Base-by-base conservation (phyloP, 2,797 vertebrate species). In the Simalia tracyae region DNA sequence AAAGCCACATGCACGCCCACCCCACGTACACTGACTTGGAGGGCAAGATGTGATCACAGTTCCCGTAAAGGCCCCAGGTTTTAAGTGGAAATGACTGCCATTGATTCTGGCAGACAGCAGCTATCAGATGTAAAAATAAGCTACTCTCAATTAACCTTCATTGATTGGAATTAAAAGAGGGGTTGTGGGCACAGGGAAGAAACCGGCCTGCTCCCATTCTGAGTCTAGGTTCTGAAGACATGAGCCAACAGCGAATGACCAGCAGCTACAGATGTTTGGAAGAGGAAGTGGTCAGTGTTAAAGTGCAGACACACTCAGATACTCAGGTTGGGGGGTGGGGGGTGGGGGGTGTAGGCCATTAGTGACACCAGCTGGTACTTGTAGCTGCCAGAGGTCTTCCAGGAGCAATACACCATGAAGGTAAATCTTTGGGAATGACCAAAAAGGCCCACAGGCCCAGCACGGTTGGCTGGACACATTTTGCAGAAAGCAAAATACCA, bases 161-260 rank as follows among this genome's bases (percentile, higher is more conserved):
- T 96, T 96, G 97, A 97, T 96, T 96, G 96, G 96, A 97, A 97
- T 96, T 95, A 97, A 97, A 96, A 96, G 95, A 95, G 94, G 94
- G 46, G 84, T 5, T 63, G 81, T 22, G 28, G 94, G 95, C 95
- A 24, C n/a, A 11, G n/a, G 89, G 26, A 60, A 36, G 36, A 22
- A 10, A 76, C 10, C 92, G 94, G 95, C 93, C 93, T 92, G 92
- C 10, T 90, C 90, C 85, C 91, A 94, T 94, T 95, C 93, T 93
- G 95, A 95, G 84, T 88, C 86, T 66, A 22, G 0, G 9, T 60
- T 94, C 89, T 91, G 94, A 54, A 95, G 91, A 57, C 91, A 94
- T 4, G 95, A 90, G 90, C 54, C 24, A 36, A 42, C 24, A 31
- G 12, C 7, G 0, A 87, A 88, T 92, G 94, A 72, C 31, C 0